These are phyloP conservation scores for Setipinna tenuifilis DNA, from an alignment of 2,797 vertebrate genomes.

Conservation along the genomic window DNA sequence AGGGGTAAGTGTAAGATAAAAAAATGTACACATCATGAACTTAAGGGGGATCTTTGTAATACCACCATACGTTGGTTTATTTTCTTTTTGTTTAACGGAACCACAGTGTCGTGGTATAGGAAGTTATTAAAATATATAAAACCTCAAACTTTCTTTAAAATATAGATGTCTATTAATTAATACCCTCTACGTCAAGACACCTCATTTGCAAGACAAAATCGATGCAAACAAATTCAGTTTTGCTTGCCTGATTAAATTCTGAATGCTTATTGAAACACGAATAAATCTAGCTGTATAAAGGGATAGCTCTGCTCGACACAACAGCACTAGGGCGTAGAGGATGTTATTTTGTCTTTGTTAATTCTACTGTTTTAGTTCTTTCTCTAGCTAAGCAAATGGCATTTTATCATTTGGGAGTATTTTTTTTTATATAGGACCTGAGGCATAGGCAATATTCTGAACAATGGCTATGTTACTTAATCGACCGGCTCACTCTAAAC, in stretches of 20 bases:
- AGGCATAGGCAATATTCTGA: neutral
- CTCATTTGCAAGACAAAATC: neutral
- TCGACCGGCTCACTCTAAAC: neutral
- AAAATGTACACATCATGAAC: neutral
- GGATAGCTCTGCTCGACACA: neutral
- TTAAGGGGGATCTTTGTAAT: neutral
- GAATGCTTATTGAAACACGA: neutral
- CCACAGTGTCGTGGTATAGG: neutral
- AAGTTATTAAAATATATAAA: slow-evolving; percentile 1
- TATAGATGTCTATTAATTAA: neutral
- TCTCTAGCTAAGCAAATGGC: neutral
- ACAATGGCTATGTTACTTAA: neutral
- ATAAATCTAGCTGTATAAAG: neutral
- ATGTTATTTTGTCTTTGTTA: neutral
- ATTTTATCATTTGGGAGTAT: neutral
- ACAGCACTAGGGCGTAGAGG: neutral
- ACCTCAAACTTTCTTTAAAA: neutral
- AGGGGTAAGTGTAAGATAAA: slow-evolving; percentile 71
- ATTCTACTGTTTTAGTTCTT: neutral
- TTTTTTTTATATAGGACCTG: neutral
- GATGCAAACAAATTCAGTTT: neutral
- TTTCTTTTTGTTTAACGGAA: neutral
- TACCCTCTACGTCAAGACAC: neutral
- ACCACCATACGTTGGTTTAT: neutral
- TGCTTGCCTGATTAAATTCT: neutral